Percentiles rank a stretch among this genome's conserved stretches.
Conservation (phyloP, 2,113 vertebrate species). For the Pluvialis apricaria region DNA sequence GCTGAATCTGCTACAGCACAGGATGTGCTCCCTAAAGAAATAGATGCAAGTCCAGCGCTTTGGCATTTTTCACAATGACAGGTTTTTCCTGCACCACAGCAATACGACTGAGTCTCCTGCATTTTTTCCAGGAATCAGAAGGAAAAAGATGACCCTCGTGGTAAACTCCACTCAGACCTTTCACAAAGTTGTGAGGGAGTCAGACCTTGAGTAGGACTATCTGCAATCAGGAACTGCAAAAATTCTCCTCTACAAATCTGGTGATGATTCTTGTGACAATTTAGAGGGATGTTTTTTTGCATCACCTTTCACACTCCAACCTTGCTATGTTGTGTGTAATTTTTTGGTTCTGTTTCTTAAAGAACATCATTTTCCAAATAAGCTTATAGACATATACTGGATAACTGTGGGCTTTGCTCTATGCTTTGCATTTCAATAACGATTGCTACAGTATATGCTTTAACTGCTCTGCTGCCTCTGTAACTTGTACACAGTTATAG, state of each 20-base stretch:
- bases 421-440: constrained; percentile 65
- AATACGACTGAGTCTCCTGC: neutral
- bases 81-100: neutral
- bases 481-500: constrained; percentile 76
- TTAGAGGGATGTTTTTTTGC: neutral
- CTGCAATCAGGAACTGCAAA: neutral
- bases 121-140: neutral
- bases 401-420: constrained; percentile 61
- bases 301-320: neutral
- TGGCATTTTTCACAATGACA: neutral
- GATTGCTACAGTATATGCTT: constrained; percentile 71
- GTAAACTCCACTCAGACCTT: neutral
- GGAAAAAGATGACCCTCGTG: neutral
- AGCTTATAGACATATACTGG: constrained; percentile 8
- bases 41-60: neutral
- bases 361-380: neutral
- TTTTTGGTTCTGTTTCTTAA: neutral
- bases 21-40: neutral
- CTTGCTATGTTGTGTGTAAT: neutral
- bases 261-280: neutral
- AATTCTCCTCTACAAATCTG: neutral
- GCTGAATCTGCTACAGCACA: neutral
- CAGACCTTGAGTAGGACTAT: neutral
- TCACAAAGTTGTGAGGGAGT: neutral
- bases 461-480: constrained; percentile 66